These are phyloP conservation scores for Rostratula benghalensis DNA, from an alignment of 2,113 vertebrate genomes.

Conservation along the genomic window DNA sequence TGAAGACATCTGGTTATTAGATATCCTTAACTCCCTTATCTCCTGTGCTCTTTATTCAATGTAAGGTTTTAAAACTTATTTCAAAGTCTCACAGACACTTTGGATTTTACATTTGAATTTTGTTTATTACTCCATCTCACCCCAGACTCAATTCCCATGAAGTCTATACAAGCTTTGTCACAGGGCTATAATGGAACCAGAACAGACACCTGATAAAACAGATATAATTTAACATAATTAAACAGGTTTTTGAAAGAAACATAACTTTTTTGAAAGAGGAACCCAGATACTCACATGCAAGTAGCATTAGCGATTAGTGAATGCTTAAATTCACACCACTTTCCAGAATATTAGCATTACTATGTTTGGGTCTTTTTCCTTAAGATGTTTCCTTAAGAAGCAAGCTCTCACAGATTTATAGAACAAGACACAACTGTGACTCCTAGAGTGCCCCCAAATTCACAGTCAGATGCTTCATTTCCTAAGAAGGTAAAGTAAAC, in stretches of 20 bases:
- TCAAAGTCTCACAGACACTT: not conserved
- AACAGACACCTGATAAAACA: not conserved
- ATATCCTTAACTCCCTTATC: fast-evolving
- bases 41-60: not conserved
- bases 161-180: not conserved
- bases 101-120: not conserved
- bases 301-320: not conserved
- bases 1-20: not conserved
- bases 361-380: not conserved
- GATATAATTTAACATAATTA: not conserved
- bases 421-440: not conserved
- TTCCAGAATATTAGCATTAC: not conserved
- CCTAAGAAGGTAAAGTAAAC: not conserved
- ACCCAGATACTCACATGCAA: not conserved
- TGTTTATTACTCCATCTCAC: not conserved
- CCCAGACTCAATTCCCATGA: not conserved
- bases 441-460: not conserved
- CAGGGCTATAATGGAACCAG: not conserved
- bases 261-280: not conserved
- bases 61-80: not conserved
- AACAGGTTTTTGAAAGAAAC: not conserved
- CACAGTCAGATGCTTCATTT: not conserved
- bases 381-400: not conserved
- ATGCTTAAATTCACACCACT: not conserved
- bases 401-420: not conserved